A percentile compares a stretch with the other conserved stretches of the same genome.
Conservation (phyloP, 2,113 vertebrate species). For the Leptosomus discolor region DNA sequence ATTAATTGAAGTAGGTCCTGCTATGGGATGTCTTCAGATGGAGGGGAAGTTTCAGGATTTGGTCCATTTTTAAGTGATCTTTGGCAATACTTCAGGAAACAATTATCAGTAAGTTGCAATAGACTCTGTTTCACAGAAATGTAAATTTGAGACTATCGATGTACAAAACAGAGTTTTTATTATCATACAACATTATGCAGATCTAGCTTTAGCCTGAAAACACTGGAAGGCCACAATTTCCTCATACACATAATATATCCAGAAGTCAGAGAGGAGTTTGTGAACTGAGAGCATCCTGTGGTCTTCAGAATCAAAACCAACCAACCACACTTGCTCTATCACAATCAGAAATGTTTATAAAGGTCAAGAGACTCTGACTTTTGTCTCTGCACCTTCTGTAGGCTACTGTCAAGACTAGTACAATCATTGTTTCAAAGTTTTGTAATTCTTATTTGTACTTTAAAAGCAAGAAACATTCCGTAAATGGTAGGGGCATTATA, state of each 20-base stretch:
- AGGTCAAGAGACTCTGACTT: conserved; percentile 6
- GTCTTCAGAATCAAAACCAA: not conserved
- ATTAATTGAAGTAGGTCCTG: not conserved
- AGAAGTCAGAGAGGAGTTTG: not conserved
- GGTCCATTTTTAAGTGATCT: not conserved
- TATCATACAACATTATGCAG: not conserved
- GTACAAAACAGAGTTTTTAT: not conserved
- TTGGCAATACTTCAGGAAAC: not conserved
- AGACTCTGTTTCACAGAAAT: not conserved
- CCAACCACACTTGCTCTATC: not conserved
- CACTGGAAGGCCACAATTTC: not conserved
- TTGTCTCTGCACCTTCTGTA: not conserved
- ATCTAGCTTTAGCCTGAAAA: not conserved
- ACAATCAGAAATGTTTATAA: not conserved
- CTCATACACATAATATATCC: not conserved
- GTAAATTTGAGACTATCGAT: not conserved
- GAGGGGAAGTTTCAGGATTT: not conserved
- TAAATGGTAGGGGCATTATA: not conserved
- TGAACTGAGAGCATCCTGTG: not conserved
- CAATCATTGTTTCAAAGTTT: not conserved
- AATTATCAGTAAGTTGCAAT: not conserved
- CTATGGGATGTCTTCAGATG: not conserved
- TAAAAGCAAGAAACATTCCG: not conserved
- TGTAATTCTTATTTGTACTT: not conserved
- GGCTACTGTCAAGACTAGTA: not conserved